phyloP scores from a whole-genome alignment of 2,888 invertebrate species.

The Marasmarcha lunaedactyla region DNA sequence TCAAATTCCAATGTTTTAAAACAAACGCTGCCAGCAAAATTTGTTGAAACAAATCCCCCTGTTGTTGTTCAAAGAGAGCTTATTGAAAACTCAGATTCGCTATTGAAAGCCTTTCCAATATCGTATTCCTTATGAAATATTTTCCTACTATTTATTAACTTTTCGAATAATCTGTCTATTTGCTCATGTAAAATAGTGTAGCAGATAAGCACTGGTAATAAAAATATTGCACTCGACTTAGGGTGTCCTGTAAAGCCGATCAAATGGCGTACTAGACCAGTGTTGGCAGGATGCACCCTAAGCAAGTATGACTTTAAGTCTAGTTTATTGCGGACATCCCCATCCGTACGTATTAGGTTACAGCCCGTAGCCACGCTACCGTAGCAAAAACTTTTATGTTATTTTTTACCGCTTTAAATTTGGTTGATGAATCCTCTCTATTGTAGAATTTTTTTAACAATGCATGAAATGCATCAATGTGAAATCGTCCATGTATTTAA shows the following conservation, averaged over 20 bases:
- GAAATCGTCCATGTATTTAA: too few relatives aligned
- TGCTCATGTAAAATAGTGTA: conserved; percentile 7
- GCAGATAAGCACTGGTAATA: conserved; percentile 22
- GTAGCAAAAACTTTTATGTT: conserved; percentile 28
- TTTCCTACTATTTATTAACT: too few relatives aligned
- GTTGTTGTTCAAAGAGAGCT: too few relatives aligned
- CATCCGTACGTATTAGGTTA: conserved; percentile 35
- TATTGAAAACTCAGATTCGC: too few relatives aligned
- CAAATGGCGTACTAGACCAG: conserved; percentile 13
- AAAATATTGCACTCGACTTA: conserved; percentile 27
- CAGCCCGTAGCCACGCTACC: conserved; percentile 31
- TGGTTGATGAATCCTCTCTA: not conserved
- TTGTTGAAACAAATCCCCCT: too few relatives aligned
- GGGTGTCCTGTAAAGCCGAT: conserved; percentile 27
- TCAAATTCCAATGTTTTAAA: too few relatives aligned
- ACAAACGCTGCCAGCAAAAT: too few relatives aligned
- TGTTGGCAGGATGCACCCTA: conserved; percentile 18
- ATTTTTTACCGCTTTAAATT: conserved; percentile 33
- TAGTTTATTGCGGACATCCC: conserved; percentile 26
- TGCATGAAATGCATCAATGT: too few relatives aligned
- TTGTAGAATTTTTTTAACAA: too few relatives aligned
- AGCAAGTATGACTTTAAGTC: conserved; percentile 30
- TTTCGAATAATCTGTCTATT: too few relatives aligned
- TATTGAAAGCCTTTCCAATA: too few relatives aligned
- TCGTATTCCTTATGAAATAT: too few relatives aligned